Evolutionary conservation across 2,888 invertebrate genomes (phyloP).

Genomic region (Seira sanloemensis): DNA sequence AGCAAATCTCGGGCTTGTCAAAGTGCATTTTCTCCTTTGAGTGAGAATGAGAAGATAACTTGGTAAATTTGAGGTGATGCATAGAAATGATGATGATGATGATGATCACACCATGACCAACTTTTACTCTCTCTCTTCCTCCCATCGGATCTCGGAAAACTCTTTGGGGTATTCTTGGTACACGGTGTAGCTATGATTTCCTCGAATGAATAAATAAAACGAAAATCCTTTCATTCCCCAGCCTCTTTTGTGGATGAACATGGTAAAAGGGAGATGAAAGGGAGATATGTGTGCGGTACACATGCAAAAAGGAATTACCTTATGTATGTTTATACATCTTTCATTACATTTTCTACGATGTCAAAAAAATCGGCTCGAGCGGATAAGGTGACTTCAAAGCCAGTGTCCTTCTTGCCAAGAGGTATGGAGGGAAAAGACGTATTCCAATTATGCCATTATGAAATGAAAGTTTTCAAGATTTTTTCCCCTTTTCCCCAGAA

Average conservation of each 20-base stretch:
- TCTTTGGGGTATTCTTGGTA: background rate
- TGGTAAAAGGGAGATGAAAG: background rate
- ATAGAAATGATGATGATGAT: slow-evolving; percentile 32
- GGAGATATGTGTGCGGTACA: too few species aligned
- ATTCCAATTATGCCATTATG: background rate
- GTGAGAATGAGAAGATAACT: slow-evolving; percentile 15
- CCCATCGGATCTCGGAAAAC: background rate
- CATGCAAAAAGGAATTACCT: background rate
- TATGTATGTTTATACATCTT: background rate
- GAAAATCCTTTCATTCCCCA: slow-evolving; percentile 8
- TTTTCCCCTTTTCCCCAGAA: too few species aligned
- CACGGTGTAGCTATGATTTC: slow-evolving; percentile 4
- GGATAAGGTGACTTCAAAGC: too few species aligned
- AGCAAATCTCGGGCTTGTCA: slow-evolving; percentile 22
- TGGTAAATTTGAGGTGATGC: slow-evolving; percentile 32
- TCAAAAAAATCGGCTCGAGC: background rate
- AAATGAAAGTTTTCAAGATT: background rate
- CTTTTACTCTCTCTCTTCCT: background rate
- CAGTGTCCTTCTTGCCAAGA: background rate
- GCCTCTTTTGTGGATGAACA: background rate
- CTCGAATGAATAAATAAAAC: slow-evolving; percentile 33
- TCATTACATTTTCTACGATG: background rate
- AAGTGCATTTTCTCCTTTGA: slow-evolving; percentile 23
- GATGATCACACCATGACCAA: slow-evolving; percentile 14
- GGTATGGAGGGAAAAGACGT: background rate